Evolutionary conservation across 1,140 invertebrate species (phyloP), one percentile per base, ranked within the genome.

Genomic region (Lucilia sericata): DNA sequence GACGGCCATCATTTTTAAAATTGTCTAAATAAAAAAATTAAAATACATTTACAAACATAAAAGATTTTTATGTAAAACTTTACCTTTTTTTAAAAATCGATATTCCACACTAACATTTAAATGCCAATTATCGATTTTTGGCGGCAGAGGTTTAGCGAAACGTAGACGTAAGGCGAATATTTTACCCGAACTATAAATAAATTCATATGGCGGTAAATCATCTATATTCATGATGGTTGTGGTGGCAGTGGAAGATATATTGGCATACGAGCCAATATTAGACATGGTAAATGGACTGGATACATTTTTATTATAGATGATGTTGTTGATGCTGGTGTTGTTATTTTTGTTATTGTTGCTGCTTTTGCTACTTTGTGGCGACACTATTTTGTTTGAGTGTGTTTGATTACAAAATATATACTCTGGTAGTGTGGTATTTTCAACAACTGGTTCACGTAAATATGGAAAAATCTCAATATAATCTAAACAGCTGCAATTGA

Each of bases 381-480:
- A 74, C 78, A 82, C 78, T 19, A 9, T 70, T 13, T 34, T 8
- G 36, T 76, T 2, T 60, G 83, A 82, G 13, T 19, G 42, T 21
- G 87, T 89, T 74, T 87, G 89, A 85, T 89, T 89, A 84, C 89
- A 91, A 82, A 89, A 87, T 74, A 89, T 88, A 83, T 89, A 87
- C 80, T 89, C 86, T 84, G 89, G 82, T 84, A 85, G 82, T 14
- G 88, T 89, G 12, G 89, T 82, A 83, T 91, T 88, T 87, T 91
- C 89, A 82, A 91, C 89, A 87, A 90, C 88, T 86, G 89, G 86
- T 78, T 91, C 89, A 74, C 87, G 86, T 82, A 91, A 84, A 89
- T 88, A 88, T 85, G 89, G 89, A 88, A 91, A 91, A 84, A 91
- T 86, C 85, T 91, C 89, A 84, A 91, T 86, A 83, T 88, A 88